phyloP scores from a whole-genome alignment of 2,113 vertebrate genomes.

The Carlito syrichta region DNA sequence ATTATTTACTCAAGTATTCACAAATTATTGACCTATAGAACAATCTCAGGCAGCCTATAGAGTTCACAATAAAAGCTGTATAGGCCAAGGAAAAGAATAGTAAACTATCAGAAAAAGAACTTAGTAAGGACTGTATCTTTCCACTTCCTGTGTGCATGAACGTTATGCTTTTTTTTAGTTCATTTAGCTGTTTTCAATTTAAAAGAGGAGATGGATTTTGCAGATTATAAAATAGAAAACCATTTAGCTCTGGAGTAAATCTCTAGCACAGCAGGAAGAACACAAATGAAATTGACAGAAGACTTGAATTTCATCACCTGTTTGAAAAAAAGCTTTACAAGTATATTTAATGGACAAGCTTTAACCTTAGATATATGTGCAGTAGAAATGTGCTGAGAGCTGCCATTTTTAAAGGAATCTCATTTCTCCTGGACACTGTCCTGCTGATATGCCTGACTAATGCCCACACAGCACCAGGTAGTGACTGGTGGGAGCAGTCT shows the following conservation, averaged over 20 bases:
- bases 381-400: neutral
- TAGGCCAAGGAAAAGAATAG: neutral
- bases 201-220: neutral
- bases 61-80: neutral
- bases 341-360: neutral
- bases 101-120: constrained; percentile 12
- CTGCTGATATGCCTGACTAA: neutral
- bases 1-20: neutral
- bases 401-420: neutral
- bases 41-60: neutral
- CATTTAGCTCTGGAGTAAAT: neutral
- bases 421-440: neutral
- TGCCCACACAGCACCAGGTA: neutral
- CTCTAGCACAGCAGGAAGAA: neutral
- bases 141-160: neutral
- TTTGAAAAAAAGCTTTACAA: neutral
- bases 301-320: neutral
- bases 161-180: neutral
- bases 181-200: constrained; percentile 9
- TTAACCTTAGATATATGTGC: neutral
- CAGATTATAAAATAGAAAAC: constrained; percentile 35
- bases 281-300: neutral
- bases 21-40: neutral
- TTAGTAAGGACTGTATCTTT: neutral
- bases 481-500: too few relatives aligned